Percentiles rank a stretch among this genome's conserved stretches.
These are phyloP conservation scores for Pelusios castaneus DNA, from an alignment of 2,113 vertebrate genomes.

Conservation along the genomic window DNA sequence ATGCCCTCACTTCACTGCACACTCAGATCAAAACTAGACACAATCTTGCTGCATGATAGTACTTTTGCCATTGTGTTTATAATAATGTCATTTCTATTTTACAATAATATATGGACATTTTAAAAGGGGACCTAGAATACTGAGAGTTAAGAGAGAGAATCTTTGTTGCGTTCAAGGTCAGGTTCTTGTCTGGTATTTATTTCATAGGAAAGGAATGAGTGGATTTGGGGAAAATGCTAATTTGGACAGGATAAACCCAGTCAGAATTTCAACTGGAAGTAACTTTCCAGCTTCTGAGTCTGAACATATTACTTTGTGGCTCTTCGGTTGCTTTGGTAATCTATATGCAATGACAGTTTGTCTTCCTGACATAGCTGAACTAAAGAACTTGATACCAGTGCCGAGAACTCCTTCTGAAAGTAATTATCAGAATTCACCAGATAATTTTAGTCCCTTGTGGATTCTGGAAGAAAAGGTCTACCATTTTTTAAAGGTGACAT, in stretches of 20 bases:
- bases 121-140: not conserved
- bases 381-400: not conserved
- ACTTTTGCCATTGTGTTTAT: too few relatives aligned
- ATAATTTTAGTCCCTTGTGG: slow-evolving; percentile 53
- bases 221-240: not conserved
- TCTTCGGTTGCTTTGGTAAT: slow-evolving; percentile 20
- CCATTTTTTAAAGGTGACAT: slow-evolving; percentile 31
- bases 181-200: slow-evolving; percentile 5
- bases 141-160: not conserved
- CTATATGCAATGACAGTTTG: slow-evolving; percentile 17
- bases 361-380: not conserved
- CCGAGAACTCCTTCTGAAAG: slow-evolving; percentile 57
- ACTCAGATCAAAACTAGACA: too few relatives aligned
- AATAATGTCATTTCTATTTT: too few relatives aligned
- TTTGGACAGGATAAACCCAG: slow-evolving; percentile 1
- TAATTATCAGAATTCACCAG: slow-evolving; percentile 51
- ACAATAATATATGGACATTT: too few relatives aligned
- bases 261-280: slow-evolving; percentile 14
- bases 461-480: slow-evolving; percentile 38
- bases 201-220: slow-evolving; percentile 35
- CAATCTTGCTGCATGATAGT: too few relatives aligned
- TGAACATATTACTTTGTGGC: not conserved
- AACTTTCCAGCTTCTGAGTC: slow-evolving; percentile 4
- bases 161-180: not conserved
- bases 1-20: too few relatives aligned